Conservation (phyloP, 2,113 vertebrate genomes). For the Tragelaphus buxtoni region DNA sequence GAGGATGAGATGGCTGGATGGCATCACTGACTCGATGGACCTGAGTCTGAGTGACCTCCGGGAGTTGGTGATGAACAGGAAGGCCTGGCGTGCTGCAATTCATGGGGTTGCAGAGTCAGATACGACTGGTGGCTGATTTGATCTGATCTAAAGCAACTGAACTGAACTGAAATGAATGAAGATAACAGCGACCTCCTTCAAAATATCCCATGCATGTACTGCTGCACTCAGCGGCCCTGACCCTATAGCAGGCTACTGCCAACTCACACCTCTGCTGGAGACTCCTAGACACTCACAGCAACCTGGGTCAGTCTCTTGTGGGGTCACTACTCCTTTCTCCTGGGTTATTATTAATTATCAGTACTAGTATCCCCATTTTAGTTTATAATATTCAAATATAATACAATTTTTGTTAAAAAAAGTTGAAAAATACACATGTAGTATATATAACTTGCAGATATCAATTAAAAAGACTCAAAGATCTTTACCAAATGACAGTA, state of each 20-base stretch:
- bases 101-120: too few relatives aligned
- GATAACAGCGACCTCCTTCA: neutral
- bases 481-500: neutral
- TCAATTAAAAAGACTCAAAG: slow-evolving; percentile 13
- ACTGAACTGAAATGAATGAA: neutral
- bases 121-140: too few relatives aligned
- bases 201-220: neutral
- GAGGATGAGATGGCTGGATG: too few relatives aligned
- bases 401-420: neutral
- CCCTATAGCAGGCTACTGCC: accelerated
- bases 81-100: too few relatives aligned
- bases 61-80: too few relatives aligned
- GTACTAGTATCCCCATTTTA: neutral
- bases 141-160: neutral
- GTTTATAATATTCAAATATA: neutral
- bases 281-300: neutral
- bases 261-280: neutral
- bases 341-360: neutral
- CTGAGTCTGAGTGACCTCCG: too few relatives aligned
- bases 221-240: neutral
- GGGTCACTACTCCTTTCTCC: neutral
- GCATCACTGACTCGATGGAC: too few relatives aligned
- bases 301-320: neutral
- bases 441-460: neutral
- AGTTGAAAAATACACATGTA: neutral